phyloP scores from a whole-genome alignment of 1,140 invertebrate species.

The Cyphomyrmex costatus region DNA sequence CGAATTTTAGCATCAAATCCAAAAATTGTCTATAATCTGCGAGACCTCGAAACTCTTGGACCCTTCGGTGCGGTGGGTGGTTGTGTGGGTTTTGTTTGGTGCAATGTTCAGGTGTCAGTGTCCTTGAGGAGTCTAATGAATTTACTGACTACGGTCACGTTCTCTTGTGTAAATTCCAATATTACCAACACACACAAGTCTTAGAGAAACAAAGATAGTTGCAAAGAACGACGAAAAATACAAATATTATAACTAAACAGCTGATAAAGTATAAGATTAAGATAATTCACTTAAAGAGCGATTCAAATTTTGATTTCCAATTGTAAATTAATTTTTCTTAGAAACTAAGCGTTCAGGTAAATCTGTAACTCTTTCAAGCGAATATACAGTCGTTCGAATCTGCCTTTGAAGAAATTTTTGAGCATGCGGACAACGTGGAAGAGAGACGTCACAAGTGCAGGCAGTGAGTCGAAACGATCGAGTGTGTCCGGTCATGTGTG shows the following conservation, averaged over 20 bases:
- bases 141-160: slow-evolving; percentile 9
- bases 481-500: slow-evolving; percentile 37
- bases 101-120: slow-evolving; percentile 42
- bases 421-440: neutral
- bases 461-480: slow-evolving; percentile 35
- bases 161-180: neutral
- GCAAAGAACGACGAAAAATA: neutral
- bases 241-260: neutral
- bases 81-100: slow-evolving; percentile 41
- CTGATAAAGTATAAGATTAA: neutral
- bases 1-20: neutral
- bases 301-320: neutral
- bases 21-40: slow-evolving; percentile 3
- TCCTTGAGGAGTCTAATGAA: slow-evolving; percentile 10
- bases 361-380: neutral
- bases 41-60: slow-evolving; percentile 17
- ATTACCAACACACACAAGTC: neutral
- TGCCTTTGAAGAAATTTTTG: neutral
- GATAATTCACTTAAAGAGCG: neutral
- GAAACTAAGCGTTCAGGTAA: neutral
- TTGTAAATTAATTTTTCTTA: neutral
- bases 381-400: neutral
- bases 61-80: slow-evolving; percentile 28
- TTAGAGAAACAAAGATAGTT: neutral
- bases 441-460: slow-evolving; percentile 48